Conservation (phyloP, 1,140 invertebrate genomes). For the Fopius arisanus region DNA sequence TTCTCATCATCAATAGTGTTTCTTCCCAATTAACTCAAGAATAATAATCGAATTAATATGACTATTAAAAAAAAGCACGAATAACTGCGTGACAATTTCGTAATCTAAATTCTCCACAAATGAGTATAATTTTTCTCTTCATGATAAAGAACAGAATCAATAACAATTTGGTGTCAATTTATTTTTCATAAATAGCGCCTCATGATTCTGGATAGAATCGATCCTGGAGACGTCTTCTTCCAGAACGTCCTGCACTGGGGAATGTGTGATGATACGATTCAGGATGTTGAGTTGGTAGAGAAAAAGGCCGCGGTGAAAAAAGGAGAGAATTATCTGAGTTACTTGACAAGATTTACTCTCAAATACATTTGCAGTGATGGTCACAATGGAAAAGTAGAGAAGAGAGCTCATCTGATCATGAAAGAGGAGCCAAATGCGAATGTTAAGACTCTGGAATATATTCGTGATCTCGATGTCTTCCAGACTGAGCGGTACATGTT, state of each 20-base stretch:
- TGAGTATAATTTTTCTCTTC: too few species aligned
- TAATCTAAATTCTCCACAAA: too few species aligned
- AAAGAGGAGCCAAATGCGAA: not conserved
- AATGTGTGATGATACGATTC: not conserved
- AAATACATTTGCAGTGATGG: not conserved
- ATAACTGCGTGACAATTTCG: too few species aligned
- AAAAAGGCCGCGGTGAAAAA: not conserved
- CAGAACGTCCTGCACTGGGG: not conserved
- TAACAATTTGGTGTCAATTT: too few species aligned
- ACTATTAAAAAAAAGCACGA: too few species aligned
- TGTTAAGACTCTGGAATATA: not conserved
- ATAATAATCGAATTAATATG: too few species aligned
- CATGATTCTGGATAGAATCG: not conserved
- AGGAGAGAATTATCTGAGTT: not conserved
- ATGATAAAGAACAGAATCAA: too few species aligned
- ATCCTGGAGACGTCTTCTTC: not conserved
- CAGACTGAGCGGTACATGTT: slow-evolving; percentile 22
- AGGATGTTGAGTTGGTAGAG: not conserved
- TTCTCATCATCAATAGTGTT: too few species aligned
- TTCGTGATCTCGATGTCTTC: slow-evolving; percentile 20
- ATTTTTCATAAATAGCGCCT: too few species aligned
- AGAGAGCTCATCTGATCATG: not conserved
- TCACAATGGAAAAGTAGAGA: not conserved
- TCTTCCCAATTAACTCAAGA: too few species aligned
- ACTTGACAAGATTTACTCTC: not conserved